Evolutionary conservation across 2,888 invertebrate genomes (phyloP).

Genomic region (Autographa gamma): DNA sequence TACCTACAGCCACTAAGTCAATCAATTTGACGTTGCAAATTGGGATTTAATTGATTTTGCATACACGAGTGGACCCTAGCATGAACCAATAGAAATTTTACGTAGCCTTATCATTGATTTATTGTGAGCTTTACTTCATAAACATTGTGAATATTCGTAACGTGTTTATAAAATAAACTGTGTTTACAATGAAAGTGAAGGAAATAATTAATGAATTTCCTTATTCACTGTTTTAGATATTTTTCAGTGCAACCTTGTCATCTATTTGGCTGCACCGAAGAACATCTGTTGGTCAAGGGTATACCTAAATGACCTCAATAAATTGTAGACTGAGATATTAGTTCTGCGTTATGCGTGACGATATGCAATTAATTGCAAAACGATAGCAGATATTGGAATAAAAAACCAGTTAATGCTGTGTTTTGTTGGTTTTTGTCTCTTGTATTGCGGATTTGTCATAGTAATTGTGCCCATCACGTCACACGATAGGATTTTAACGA

Average conservation of each 20-base stretch:
- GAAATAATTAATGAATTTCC: neutral
- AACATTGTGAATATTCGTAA: slow-evolving; percentile 57
- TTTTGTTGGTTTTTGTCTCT: slow-evolving; percentile 21
- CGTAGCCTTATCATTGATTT: slow-evolving; percentile 30
- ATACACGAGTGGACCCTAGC: slow-evolving; percentile 21
- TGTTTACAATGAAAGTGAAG: neutral
- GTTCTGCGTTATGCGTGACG: slow-evolving; percentile 74
- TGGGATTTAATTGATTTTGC: slow-evolving; percentile 31
- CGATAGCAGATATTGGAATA: slow-evolving; percentile 41
- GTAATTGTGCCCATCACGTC: slow-evolving; percentile 53
- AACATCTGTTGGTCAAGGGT: slow-evolving; percentile 81
- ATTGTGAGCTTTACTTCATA: slow-evolving; percentile 18
- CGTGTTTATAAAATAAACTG: slow-evolving; percentile 52
- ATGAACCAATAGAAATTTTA: slow-evolving; percentile 10
- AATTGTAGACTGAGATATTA: slow-evolving; percentile 69
- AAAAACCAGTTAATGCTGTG: slow-evolving; percentile 32
- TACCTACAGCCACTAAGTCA: slow-evolving; percentile 54
- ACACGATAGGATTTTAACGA: slow-evolving; percentile 69
- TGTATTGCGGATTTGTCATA: slow-evolving; percentile 23
- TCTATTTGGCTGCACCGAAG: slow-evolving; percentile 74
- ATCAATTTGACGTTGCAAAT: slow-evolving; percentile 46
- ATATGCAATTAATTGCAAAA: slow-evolving; percentile 63
- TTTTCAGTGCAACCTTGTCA: slow-evolving; percentile 58
- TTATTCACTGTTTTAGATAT: neutral
- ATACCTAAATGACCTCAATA: slow-evolving; percentile 71